These are phyloP conservation scores for Mustela lutreola DNA, from an alignment of 2,113 vertebrate species.

Conservation along the genomic window DNA sequence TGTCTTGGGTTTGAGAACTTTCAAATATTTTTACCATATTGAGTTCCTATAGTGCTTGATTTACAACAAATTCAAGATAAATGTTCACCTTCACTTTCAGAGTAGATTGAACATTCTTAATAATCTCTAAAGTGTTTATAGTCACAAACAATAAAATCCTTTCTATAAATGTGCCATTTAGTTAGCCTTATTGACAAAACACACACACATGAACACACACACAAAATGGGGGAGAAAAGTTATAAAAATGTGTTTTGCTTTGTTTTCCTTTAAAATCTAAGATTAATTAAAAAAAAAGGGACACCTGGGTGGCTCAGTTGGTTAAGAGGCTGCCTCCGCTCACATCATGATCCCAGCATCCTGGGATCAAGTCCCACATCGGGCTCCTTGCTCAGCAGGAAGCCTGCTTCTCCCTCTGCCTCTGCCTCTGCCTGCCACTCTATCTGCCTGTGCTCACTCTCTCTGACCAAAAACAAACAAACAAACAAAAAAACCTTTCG, in stretches of 20 bases:
- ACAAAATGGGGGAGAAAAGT: neutral
- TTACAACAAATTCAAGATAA: slow-evolving; percentile 1
- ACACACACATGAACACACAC: neutral
- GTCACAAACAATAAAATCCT: neutral
- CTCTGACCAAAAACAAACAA: too few species aligned
- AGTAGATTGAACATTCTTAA: neutral
- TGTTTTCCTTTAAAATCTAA: neutral
- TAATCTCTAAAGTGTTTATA: neutral
- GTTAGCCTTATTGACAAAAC: neutral
- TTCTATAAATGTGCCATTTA: neutral
- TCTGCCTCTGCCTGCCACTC: too few species aligned
- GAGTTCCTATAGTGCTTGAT: neutral
- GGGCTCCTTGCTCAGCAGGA: too few species aligned
- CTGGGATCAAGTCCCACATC: too few species aligned
- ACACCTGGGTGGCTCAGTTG: too few species aligned
- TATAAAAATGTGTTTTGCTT: neutral
- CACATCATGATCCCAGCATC: too few species aligned
- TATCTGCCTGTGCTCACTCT: too few species aligned
- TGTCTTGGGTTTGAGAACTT: slow-evolving; percentile 2
- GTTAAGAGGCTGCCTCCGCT: too few species aligned
- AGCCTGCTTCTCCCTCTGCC: too few species aligned
- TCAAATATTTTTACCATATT: neutral
- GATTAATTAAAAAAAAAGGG: neutral
- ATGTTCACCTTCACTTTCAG: neutral
- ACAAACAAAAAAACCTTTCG: neutral